phyloP scores from a whole-genome alignment of 2,797 vertebrate genomes.

The Myotis pilosus region DNA sequence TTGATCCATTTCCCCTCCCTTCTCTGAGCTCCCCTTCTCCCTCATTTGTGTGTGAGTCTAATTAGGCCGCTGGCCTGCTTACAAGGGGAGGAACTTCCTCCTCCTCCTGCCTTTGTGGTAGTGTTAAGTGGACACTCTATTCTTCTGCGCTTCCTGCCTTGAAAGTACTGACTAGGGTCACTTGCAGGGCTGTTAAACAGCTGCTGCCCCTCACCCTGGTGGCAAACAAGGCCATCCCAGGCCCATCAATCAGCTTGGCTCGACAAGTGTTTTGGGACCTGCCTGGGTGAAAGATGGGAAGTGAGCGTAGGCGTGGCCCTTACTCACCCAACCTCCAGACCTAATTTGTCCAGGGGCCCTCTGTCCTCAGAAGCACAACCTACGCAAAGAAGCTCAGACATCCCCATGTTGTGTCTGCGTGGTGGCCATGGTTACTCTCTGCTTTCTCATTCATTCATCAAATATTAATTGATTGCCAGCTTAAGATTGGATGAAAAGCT shows the following conservation, averaged over 20 bases:
- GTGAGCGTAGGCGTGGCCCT: neutral
- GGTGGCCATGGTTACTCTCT: neutral
- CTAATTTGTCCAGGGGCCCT: constrained; percentile 29
- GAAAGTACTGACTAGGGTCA: constrained; percentile 68
- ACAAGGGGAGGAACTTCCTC: constrained; percentile 16
- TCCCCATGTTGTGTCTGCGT: neutral
- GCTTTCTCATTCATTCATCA: neutral
- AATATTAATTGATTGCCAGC: neutral
- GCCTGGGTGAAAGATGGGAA: constrained; percentile 57
- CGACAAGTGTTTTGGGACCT: constrained; percentile 68
- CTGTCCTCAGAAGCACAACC: neutral
- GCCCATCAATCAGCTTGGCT: constrained; percentile 62
- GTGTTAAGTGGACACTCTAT: constrained; percentile 64
- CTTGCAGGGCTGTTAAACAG: constrained; percentile 64
- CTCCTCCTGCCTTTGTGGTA: constrained; percentile 42
- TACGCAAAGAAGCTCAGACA: neutral
- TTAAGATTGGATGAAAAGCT: neutral
- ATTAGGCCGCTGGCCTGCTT: neutral
- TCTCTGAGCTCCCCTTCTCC: rapidly evolving
- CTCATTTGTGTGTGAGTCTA: neutral
- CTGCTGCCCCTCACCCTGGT: constrained; percentile 54
- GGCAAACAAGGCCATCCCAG: constrained; percentile 45
- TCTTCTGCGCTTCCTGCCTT: constrained; percentile 73
- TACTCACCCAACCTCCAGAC: neutral
- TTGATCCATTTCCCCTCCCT: neutral